Evolutionary conservation across 1,140 invertebrate genomes (phyloP).

Genomic region (Hirudo medicinalis): DNA sequence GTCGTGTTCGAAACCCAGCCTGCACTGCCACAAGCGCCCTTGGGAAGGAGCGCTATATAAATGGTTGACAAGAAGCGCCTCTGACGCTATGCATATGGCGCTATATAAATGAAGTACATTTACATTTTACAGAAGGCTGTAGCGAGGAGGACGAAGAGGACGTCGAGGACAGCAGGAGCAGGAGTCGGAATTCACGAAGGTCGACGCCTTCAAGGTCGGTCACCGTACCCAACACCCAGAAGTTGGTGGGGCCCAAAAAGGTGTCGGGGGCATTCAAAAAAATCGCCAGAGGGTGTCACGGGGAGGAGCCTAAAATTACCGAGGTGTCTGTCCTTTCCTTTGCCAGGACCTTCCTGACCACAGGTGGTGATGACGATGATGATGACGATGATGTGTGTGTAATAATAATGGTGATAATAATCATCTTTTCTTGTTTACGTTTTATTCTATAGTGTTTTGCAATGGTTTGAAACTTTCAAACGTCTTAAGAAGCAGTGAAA

Average conservation of each 20-base stretch:
- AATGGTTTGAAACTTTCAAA: no score
- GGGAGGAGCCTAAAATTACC: slow-evolving; percentile 1
- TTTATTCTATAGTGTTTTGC: no score
- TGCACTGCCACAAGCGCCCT: no score
- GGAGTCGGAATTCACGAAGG: background rate
- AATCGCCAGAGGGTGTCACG: background rate
- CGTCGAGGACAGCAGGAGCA: background rate
- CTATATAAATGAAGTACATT: no score
- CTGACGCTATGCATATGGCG: no score
- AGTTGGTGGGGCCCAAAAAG: background rate
- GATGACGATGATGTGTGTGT: background rate
- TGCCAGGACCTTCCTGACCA: background rate
- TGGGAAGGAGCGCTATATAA: no score
- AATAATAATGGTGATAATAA: background rate
- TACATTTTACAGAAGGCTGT: no score
- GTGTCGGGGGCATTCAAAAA: background rate
- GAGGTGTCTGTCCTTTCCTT: background rate
- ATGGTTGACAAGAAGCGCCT: no score
- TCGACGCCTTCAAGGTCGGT: background rate
- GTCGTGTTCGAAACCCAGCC: no score
- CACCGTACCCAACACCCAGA: slow-evolving; percentile 3
- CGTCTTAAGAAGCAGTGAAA: background rate
- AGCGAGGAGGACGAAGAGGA: slow-evolving; percentile 7
- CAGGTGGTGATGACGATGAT: background rate
- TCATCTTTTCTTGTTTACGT: no score